Conservation (phyloP, 2,888 invertebrate species). For the Drosophila niveifrons region DNA sequence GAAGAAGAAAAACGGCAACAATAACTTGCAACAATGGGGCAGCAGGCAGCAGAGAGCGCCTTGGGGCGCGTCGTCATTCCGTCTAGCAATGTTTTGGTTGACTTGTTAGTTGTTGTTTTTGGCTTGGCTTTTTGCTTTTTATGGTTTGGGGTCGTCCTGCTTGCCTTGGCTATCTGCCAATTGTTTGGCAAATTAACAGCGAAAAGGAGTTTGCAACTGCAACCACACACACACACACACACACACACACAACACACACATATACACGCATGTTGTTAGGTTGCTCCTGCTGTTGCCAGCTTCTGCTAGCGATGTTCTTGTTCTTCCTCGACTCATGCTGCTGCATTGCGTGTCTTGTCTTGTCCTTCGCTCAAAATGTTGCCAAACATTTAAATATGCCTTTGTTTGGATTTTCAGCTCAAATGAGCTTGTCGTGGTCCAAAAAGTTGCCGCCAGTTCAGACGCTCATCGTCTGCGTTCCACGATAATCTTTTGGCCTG, state of each 20-base stretch:
- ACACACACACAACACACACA: conserved; percentile 10
- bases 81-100: conserved; percentile 74
- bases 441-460: conserved; percentile 59
- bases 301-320: conserved; percentile 2
- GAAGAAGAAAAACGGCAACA: conserved; percentile 37
- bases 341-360: conserved; percentile 26
- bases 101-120: conserved; percentile 65
- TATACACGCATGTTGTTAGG: conserved; percentile 21
- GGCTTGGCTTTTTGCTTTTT: conserved; percentile 28
- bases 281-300: conserved; percentile 36
- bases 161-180: conserved; percentile 76
- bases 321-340: conserved; percentile 20
- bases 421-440: conserved; percentile 66
- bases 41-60: conserved; percentile 33
- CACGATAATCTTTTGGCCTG: conserved; percentile 58
- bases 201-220: conserved; percentile 63
- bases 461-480: conserved; percentile 36
- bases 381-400: conserved; percentile 79
- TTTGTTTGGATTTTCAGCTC: conserved; percentile 74
- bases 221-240: conserved; percentile 8
- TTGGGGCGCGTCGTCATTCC: conserved; percentile 73
- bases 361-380: conserved; percentile 51
- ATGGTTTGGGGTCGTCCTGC: conserved; percentile 48
- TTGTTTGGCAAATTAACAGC: conserved; percentile 82
- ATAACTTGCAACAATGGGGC: conserved; percentile 48